A percentile compares a stretch with the other conserved stretches of the same genome.
Conservation (phyloP, 1,140 invertebrate species). For the Radopholus similis region DNA sequence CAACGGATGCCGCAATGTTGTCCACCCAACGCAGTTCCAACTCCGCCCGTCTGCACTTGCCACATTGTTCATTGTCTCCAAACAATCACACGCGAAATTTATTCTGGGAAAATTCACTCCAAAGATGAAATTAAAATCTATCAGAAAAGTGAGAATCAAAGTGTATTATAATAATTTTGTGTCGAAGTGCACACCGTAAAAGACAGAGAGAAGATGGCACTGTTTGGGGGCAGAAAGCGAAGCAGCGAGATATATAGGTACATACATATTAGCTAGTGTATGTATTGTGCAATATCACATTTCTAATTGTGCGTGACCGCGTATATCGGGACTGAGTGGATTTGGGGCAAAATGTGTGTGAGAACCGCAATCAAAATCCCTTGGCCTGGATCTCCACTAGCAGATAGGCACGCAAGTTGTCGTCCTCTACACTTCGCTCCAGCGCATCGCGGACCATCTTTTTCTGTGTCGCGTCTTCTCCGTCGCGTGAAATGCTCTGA, state of each 20-base stretch:
- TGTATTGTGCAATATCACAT: not conserved
- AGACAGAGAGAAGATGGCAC: not conserved
- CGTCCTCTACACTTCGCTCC: conserved; percentile 3
- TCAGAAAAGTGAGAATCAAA: no score
- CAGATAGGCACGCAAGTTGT: conserved; percentile 11
- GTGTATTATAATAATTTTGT: no score
- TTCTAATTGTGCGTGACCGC: not conserved
- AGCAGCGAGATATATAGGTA: not conserved
- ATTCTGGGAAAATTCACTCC: not conserved
- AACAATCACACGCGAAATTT: not conserved
- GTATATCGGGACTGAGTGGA: not conserved
- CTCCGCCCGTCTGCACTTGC: not conserved
- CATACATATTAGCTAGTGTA: not conserved
- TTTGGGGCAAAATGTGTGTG: not conserved
- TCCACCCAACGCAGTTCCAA: not conserved
- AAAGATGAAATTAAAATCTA: not conserved
- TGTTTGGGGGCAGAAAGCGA: not conserved
- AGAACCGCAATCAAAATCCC: not conserved
- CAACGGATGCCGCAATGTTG: not conserved
- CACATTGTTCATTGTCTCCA: not conserved
- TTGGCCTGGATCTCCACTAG: conserved; percentile 12
- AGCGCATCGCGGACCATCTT: conserved; percentile 1
- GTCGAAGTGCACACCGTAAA: no score
- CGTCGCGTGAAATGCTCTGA: conserved; percentile 2
- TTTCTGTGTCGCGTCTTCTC: not conserved